Conservation (phyloP, 37 sponge, comb jelly and placozoan species). For the Halisarca cf. caerulea region DNA sequence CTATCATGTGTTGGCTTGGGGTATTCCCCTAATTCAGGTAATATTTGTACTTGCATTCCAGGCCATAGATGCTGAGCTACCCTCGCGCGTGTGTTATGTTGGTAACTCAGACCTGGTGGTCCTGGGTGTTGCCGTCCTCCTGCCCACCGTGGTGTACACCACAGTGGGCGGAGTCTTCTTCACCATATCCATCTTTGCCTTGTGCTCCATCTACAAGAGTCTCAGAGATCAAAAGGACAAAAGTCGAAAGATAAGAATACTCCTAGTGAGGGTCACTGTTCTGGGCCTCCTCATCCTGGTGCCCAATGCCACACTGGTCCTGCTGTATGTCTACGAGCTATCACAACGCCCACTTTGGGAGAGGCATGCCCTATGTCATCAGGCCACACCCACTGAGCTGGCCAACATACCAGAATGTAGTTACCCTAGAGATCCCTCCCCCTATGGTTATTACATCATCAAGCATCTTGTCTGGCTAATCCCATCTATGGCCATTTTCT, state of each 20-base stretch:
- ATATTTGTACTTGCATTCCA: conserved; percentile 60
- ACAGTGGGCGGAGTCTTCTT: conserved; percentile 65
- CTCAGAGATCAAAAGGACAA: conserved; percentile 53
- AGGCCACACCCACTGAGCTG: conserved; percentile 1
- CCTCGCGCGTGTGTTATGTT: conserved; percentile 72
- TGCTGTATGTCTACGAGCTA: conserved; percentile 54
- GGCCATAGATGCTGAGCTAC: conserved; percentile 83
- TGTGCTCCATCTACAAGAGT: conserved; percentile 57
- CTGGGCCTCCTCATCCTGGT: conserved; percentile 73
- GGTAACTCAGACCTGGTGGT: conserved; percentile 53
- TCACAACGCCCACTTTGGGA: conserved; percentile 57
- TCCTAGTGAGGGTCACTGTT: conserved; percentile 75
- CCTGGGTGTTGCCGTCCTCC: conserved; percentile 71
- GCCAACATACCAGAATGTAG: not conserved
- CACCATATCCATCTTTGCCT: conserved; percentile 59
- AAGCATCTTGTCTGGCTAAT: not conserved
- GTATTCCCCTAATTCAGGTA: conserved; percentile 66
- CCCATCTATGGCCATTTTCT: not conserved
- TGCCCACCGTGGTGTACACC: conserved; percentile 64
- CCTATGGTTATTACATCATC: not conserved
- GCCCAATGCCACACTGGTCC: conserved; percentile 65
- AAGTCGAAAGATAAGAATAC: conserved; percentile 59
- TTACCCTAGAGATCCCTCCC: not conserved
- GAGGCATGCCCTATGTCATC: not conserved
- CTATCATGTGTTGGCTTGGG: conserved; percentile 88